These are phyloP conservation scores for Trachemys scripta DNA, from an alignment of 2,113 vertebrate genomes.

Conservation along the genomic window DNA sequence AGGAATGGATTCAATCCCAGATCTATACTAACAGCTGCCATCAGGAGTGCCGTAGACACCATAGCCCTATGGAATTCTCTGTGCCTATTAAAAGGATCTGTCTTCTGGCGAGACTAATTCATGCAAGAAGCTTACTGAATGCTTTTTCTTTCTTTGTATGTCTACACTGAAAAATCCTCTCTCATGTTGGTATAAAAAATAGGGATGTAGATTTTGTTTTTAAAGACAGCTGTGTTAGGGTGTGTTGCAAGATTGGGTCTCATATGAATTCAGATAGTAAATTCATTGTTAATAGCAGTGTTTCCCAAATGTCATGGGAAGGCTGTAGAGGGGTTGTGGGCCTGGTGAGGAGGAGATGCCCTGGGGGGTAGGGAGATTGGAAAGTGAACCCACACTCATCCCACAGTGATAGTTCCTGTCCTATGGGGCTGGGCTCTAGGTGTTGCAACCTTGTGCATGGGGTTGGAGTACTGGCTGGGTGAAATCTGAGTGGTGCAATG, in stretches of 20 bases:
- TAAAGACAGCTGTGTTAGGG: neutral
- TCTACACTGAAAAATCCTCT: neutral
- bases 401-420: neutral
- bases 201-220: neutral
- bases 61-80: neutral
- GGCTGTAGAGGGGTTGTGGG: neutral
- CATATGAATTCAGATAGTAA: neutral
- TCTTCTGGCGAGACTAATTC: neutral
- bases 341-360: neutral
- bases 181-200: neutral
- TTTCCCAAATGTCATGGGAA: neutral
- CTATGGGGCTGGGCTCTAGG: neutral
- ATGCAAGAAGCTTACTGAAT: neutral
- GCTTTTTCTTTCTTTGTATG: neutral
- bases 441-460: neutral
- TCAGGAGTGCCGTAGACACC: neutral
- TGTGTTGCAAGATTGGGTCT: neutral
- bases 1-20: neutral
- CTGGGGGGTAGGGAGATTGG: neutral
- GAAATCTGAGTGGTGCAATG: neutral
- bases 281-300: neutral
- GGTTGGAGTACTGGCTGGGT: neutral
- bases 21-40: slow-evolving; percentile 30
- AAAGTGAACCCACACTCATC: neutral
- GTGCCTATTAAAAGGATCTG: slow-evolving; percentile 24